Base-by-base conservation (phyloP, 1,140 invertebrate species). In the Euglossa dilemma region DNA sequence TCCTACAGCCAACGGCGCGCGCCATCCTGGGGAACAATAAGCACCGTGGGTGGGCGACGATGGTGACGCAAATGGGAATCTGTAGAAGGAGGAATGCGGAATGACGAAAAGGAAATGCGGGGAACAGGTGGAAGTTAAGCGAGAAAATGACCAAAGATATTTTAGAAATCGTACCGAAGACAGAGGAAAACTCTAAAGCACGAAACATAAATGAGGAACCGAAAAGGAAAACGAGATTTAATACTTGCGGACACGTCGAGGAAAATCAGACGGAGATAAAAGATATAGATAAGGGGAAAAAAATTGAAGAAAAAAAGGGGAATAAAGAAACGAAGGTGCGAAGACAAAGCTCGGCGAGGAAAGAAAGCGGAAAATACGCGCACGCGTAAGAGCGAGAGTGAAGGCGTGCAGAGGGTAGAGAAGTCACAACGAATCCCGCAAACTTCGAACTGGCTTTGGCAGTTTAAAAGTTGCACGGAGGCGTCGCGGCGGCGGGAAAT, bases 391-490 rank as follows among this genome's bases (percentile, higher is more conserved):
- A 79, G 52, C 23, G 28, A 81, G 47, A 54, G 54, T 70, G 64
- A 25, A 43, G 56, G 9, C 12, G 50, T 16, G 54, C 56, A 54
- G 45, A 63, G 18, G 80, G 50, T 7, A 36, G 45, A 52, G 54
- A 83, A 80, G 79, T 85, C 85, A 64, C 61, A 36, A 52, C 67
- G 66, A 57, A 54, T 36, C 61, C 71, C 45, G 36, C 64, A 77
- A 91, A 91, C 80, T 90, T 88, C 59, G 50, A 64, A 61, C 76
- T 86, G 87, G 84, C 86, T 91, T 89, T 90, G 81, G 88, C 86
- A 90, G 88, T 91, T 91, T 86, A 90, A 91, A 90, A 90, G 85
- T 90, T 90, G 85, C 47, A 43, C 72, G 70, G 61, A 85, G 83
- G 71, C 73, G 71, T 77, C 80, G 83, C 77, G 69, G 80, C 69